These are phyloP conservation scores for Lates calcarifer DNA, from an alignment of 2,113 vertebrate genomes.

Conservation along the genomic window DNA sequence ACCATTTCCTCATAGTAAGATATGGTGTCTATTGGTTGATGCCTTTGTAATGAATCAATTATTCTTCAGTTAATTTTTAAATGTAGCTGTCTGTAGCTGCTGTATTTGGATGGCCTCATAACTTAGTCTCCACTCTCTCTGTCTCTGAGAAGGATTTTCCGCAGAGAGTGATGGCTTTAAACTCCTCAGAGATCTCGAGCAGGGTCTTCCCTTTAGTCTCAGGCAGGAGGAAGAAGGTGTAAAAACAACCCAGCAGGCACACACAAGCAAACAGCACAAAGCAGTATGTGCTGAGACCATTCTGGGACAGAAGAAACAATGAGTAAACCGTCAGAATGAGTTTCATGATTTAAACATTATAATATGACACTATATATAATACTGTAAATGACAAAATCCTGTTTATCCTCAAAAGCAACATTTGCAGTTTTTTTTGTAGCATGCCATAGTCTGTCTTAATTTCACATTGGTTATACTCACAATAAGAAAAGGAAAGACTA, in stretches of 20 bases:
- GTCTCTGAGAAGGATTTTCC: constrained; percentile 52
- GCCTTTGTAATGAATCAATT: not conserved
- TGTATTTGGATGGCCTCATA: constrained; percentile 53
- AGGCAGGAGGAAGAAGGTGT: constrained; percentile 78
- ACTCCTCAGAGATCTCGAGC: constrained; percentile 82
- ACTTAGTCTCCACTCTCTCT: constrained; percentile 62
- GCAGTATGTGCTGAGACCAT: constrained; percentile 64
- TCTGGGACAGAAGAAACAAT: constrained; percentile 62
- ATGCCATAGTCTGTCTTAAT: not conserved
- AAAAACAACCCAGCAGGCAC: constrained; percentile 72
- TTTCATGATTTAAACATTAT: not conserved
- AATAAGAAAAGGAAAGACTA: constrained; percentile 81
- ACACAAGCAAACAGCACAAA: constrained; percentile 79
- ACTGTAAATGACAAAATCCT: not conserved
- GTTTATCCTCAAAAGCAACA: not conserved
- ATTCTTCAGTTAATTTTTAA: not conserved
- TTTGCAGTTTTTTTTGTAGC: not conserved
- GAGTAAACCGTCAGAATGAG: not conserved
- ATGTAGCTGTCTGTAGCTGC: not conserved
- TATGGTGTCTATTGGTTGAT: not conserved
- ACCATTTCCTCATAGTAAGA: not conserved
- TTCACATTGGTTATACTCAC: constrained; percentile 69
- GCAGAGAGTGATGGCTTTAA: constrained; percentile 73
- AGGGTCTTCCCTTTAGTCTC: constrained; percentile 85
- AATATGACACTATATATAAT: not conserved